Evolutionary conservation across 1,140 invertebrate species (phyloP), one percentile per base, ranked within the genome.

Genomic region (Drosophila prosaltans): DNA sequence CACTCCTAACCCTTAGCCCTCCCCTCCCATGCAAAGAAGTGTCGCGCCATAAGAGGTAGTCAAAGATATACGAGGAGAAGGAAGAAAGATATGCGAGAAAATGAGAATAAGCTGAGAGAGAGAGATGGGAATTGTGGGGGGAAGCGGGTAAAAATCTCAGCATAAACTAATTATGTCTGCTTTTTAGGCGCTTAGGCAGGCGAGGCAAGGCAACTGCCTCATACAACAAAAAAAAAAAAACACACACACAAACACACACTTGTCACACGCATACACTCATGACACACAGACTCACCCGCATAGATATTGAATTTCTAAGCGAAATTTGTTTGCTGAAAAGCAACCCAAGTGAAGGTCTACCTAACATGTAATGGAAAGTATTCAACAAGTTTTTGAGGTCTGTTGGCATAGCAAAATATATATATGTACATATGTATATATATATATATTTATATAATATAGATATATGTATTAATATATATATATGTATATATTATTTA

Each of bases 161-260:
- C 72, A 63, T 86, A 88, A 85, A 82, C 83, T 82, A 85, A 85
- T 85, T 86, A 85, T 81, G 75, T 82, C 79, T 79, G 75, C 81
- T 75, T 85, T 85, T 86, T 85, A 81, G 81, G 71, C 68, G 78
- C 81, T 84, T 74, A 84, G 67, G 78, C 73, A 84, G 81, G 64
- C 77, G 71, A 70, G 43, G 54, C 32, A 7, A 36, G 32, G 32
- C 71, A 76, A 48, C 58, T 62, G 60, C 60, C 57, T 30, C 32
- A 70, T 45, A 62, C 40, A 30, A 30, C 32, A 36, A 3, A 36
- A 3, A 36, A 36, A 36, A 36, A 26, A 51, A 51, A 51, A 10
- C n/a, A n/a, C n/a, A 59, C 63, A 16, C 67, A 62, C 66, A 74
- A 40, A 71, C 41, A 58, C 45, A 55, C 74, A 51, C 45, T 51